Percentiles rank a stretch among this genome's conserved stretches.
Evolutionary conservation across 2,113 vertebrate species (phyloP).

Genomic region (Microcebus jonahi): DNA sequence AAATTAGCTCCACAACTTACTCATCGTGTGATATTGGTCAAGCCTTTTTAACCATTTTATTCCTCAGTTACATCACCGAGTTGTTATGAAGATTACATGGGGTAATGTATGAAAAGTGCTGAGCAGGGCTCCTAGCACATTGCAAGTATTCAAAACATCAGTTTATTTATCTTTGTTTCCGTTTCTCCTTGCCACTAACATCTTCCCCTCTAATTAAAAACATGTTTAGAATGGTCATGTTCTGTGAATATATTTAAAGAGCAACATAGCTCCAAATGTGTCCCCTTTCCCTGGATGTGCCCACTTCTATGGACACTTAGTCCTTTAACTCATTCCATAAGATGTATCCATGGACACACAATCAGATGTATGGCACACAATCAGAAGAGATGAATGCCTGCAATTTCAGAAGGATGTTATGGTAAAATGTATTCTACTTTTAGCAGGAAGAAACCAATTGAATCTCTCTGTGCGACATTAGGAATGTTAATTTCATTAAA

Average conservation of each 20-base stretch:
- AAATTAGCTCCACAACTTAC: not conserved
- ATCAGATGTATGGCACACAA: not conserved
- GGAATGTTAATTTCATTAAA: constrained; percentile 2
- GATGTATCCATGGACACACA: not conserved
- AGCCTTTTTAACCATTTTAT: not conserved
- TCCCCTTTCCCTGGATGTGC: not conserved
- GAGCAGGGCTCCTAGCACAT: not conserved
- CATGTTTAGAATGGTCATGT: not conserved
- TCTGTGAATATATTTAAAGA: not conserved
- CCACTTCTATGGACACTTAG: not conserved
- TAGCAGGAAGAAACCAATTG: not conserved
- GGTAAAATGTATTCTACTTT: not conserved
- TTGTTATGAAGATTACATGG: not conserved
- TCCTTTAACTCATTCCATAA: not conserved
- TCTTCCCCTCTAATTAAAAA: not conserved
- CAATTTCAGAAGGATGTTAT: not conserved
- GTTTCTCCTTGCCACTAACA: not conserved
- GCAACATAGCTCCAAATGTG: not conserved
- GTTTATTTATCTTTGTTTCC: not conserved
- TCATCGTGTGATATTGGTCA: not conserved
- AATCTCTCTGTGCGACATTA: not conserved
- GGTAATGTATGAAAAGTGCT: not conserved
- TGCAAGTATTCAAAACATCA: not conserved
- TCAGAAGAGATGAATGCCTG: not conserved
- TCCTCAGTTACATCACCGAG: not conserved